Base-by-base conservation (phyloP, 1,140 invertebrate species). In the Drosophila nikananu region DNA sequence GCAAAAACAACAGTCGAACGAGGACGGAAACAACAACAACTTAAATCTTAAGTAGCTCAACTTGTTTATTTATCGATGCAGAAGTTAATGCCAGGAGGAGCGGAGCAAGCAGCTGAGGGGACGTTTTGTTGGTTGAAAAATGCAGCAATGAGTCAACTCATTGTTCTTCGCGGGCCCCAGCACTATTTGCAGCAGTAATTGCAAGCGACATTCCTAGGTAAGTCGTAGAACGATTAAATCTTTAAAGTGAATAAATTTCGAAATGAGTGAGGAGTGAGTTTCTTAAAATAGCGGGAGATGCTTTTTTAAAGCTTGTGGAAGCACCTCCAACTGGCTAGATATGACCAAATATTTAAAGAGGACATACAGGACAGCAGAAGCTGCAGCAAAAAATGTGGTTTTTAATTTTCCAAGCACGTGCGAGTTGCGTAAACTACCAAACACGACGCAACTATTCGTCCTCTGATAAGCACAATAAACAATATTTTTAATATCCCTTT, bases 41-140 rank as follows among this genome's bases (percentile, higher is more conserved):
- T 90, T 89, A 81, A 89, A 79, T 89, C 86, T 90, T 89, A 89
- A 89, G 84, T 90, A 89, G 84, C 84, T 89, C 81, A 90, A 89
- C 84, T 89, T 89, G 84, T 90, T 89, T 89, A 90, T 89, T 89
- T 90, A 89, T 89, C 84, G 84, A 89, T 79, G 84, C 84, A 90
- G 73, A 87, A 87, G 77, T 77, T 84, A 84, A 87, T 81, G 77
- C 68, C 13, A n/a, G 13, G 19, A 13, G 19, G 23, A 12, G 9
- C 3, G 5, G 19, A 9, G 30, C n/a, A n/a, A n/a, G n/a, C n/a
- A n/a, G n/a, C n/a, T n/a, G n/a, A n/a, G 19, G 42, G 46, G 27
- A n/a, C 19, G 68, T 21, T 65, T 67, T 44, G 65, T 35, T 32
- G 54, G 7, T n/a, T 60, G 35, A 79, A 77, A 67, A 74, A 82